Percentiles rank a stretch among this genome's conserved stretches.
phyloP scores from a whole-genome alignment of 2,797 vertebrate species.

The Anabas testudineus region DNA sequence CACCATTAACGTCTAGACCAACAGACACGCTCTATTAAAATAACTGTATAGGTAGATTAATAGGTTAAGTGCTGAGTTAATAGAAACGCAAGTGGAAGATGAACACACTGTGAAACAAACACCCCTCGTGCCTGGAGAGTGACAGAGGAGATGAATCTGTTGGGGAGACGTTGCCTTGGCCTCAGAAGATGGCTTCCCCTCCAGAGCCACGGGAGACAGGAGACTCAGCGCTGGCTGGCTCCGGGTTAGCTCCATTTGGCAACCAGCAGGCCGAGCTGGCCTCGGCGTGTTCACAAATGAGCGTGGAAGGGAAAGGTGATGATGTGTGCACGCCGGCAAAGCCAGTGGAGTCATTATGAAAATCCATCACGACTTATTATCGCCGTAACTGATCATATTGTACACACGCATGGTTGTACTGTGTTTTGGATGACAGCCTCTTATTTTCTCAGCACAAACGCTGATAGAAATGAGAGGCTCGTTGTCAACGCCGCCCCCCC shows the following conservation, averaged over 20 bases:
- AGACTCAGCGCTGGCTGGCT: constrained; percentile 69
- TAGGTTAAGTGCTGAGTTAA: constrained; percentile 7
- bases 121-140: constrained; percentile 45
- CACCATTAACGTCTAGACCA: not conserved
- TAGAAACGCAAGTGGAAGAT: constrained; percentile 9
- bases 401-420: constrained; percentile 19
- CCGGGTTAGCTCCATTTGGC: constrained; percentile 70
- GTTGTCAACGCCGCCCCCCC: constrained; percentile 41
- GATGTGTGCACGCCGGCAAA: constrained; percentile 47
- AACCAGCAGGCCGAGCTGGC: constrained; percentile 66
- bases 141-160: constrained; percentile 63
- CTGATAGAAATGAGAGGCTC: constrained; percentile 62
- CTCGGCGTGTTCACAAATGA: constrained; percentile 59
- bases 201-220: constrained; percentile 69
- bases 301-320: constrained; percentile 61
- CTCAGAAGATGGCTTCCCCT: constrained; percentile 73
- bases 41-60: constrained; percentile 16
- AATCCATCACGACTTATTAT: constrained; percentile 72
- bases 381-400: constrained; percentile 57
- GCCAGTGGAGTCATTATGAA: constrained; percentile 64
- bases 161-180: constrained; percentile 72
- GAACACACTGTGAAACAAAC: constrained; percentile 47
- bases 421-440: constrained; percentile 63
- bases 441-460: constrained; percentile 50
- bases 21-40: constrained; percentile 3